These are phyloP conservation scores for Grapholita molesta DNA, from an alignment of 1,140 invertebrate species.

Conservation along the genomic window DNA sequence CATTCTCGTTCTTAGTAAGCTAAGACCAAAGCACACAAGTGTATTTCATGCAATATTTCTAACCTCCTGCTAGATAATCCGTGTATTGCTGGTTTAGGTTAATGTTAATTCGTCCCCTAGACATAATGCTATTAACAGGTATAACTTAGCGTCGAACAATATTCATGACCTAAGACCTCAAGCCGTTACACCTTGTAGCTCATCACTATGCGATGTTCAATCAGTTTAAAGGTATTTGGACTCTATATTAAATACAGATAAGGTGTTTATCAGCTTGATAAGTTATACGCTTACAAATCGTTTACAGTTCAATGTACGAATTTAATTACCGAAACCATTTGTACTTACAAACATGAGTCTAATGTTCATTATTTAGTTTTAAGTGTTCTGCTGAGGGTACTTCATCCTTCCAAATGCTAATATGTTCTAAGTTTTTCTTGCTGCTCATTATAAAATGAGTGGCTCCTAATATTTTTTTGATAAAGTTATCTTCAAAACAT, in stretches of 20 bases:
- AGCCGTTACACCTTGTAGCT: background rate
- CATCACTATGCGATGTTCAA: background rate
- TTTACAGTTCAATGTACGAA: background rate
- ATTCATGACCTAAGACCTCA: slow-evolving; percentile 8
- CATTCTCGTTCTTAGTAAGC: no score
- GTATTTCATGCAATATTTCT: no score
- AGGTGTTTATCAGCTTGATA: background rate
- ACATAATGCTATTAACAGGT: background rate
- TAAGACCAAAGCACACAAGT: no score
- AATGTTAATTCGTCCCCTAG: background rate
- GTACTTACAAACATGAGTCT: background rate
- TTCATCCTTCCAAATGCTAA: no score
- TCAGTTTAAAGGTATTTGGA: background rate
- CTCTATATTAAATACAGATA: background rate
- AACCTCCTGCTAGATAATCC: background rate
- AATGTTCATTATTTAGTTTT: background rate
- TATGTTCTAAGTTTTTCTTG: no score
- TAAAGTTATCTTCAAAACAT: no score
- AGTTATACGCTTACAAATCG: background rate
- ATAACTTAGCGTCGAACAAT: background rate
- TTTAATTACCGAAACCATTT: background rate
- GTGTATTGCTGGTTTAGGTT: background rate
- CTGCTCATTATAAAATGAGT: no score
- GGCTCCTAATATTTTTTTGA: no score
- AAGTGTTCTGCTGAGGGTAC: background rate